phyloP scores from a whole-genome alignment of 2,888 invertebrate genomes.

The Eueremaeus valkanovi region DNA sequence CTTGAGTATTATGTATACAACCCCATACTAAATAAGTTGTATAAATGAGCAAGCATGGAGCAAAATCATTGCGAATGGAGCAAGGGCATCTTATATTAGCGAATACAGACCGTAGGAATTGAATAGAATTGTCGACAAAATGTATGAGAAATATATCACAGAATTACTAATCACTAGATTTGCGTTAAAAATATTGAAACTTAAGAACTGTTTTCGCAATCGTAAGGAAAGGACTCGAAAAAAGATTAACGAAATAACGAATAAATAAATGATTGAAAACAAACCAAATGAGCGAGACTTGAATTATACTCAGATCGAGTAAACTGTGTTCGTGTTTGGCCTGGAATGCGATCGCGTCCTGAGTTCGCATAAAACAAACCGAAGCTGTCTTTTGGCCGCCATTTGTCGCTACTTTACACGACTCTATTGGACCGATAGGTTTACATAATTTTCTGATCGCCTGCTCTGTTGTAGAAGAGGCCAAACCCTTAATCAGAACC shows the following conservation, averaged over 20 bases:
- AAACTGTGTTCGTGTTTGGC: slow-evolving; percentile 13
- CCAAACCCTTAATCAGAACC: slow-evolving; percentile 18
- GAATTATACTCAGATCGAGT: slow-evolving; percentile 12
- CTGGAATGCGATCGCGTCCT: slow-evolving; percentile 8
- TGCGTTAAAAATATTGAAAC: too few species aligned
- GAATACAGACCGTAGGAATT: too few species aligned
- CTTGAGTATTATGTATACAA: too few species aligned
- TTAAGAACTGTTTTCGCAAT: too few species aligned
- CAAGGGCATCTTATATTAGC: too few species aligned
- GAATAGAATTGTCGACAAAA: too few species aligned
- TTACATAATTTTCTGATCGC: slow-evolving; percentile 11
- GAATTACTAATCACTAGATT: too few species aligned
- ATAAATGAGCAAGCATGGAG: too few species aligned
- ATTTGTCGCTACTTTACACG: background rate
- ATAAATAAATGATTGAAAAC: background rate
- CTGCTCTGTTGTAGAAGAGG: background rate
- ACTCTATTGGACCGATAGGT: slow-evolving; percentile 12
- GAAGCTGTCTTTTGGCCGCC: slow-evolving; percentile 11
- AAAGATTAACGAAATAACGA: background rate
- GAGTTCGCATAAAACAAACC: background rate
- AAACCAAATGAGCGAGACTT: slow-evolving; percentile 24
- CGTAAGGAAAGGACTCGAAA: too few species aligned
- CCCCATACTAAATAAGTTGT: too few species aligned
- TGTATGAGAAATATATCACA: too few species aligned
- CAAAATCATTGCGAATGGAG: too few species aligned